Conservation (phyloP, 2,113 vertebrate genomes). For the pig (Sus scrofa) region DNA sequence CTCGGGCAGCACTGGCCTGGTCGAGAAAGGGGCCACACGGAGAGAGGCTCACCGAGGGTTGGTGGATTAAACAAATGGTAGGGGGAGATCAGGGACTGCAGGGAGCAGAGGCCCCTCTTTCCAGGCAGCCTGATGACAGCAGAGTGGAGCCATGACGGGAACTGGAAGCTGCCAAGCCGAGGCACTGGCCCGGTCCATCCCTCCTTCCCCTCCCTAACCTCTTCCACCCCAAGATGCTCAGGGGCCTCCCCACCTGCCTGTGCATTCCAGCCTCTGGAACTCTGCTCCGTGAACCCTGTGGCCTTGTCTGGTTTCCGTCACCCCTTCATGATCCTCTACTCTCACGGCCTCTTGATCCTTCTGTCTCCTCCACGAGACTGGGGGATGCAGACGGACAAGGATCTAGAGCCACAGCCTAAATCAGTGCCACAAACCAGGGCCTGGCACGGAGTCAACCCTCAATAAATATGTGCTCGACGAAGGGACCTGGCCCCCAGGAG, state of each 20-base stretch:
- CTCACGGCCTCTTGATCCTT: background rate
- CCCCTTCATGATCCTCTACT: background rate
- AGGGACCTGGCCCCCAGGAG: too few species aligned
- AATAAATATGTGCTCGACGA: too few species aligned
- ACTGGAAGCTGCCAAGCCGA: background rate
- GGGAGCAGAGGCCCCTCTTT: background rate
- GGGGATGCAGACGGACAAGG: background rate
- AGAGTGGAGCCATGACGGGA: background rate
- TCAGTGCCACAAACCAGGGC: too few species aligned
- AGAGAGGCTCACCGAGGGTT: background rate
- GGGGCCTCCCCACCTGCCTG: background rate
- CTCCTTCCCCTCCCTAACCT: background rate
- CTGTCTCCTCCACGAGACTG: background rate
- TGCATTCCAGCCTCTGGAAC: background rate
- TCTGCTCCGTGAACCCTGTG: background rate
- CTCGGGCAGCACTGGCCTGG: background rate
- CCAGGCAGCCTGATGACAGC: background rate
- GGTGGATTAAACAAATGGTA: background rate
- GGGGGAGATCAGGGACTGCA: background rate
- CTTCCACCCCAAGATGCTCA: background rate
- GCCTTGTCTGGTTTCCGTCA: background rate
- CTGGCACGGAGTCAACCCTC: too few species aligned
- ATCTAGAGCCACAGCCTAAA: background rate
- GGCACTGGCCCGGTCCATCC: slow-evolving; percentile 83
- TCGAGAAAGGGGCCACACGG: background rate